A percentile compares a stretch with the other conserved stretches of the same genome.
Conservation (phyloP, 2,113 vertebrate genomes). For the Gopherus evgoodei region DNA sequence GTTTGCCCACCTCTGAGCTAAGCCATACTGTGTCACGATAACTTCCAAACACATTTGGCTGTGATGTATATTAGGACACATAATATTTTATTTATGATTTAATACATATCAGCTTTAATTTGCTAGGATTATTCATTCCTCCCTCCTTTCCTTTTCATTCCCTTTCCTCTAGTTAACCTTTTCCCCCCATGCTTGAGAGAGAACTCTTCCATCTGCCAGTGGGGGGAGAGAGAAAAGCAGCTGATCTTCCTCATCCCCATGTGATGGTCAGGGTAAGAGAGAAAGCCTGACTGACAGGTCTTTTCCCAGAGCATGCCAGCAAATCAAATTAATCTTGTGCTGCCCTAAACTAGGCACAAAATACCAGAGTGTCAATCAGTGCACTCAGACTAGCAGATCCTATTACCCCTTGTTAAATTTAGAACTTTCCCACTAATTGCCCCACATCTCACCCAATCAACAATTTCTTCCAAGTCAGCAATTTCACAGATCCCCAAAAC, state of each 20-base stretch:
- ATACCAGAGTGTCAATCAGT: background rate
- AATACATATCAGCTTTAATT: background rate
- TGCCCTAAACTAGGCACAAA: background rate
- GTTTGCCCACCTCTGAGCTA: background rate
- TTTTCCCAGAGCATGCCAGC: background rate
- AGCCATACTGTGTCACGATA: background rate
- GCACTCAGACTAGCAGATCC: background rate
- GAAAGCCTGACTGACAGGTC: background rate
- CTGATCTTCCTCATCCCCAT: background rate
- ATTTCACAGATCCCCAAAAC: background rate
- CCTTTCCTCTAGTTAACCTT: background rate
- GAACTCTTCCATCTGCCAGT: background rate
- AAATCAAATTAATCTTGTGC: background rate
- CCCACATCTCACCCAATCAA: background rate
- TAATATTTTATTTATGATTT: background rate
- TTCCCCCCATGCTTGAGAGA: background rate
- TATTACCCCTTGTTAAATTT: no score
- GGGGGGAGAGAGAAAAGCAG: background rate
- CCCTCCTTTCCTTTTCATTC: background rate
- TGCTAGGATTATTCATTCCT: background rate
- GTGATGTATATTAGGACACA: background rate
- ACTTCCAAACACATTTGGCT: background rate
- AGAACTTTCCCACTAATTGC: background rate
- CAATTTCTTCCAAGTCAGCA: background rate
- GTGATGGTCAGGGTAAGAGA: background rate